phyloP scores from a whole-genome alignment of 2,797 vertebrate species.

The Iguana delicatissima region DNA sequence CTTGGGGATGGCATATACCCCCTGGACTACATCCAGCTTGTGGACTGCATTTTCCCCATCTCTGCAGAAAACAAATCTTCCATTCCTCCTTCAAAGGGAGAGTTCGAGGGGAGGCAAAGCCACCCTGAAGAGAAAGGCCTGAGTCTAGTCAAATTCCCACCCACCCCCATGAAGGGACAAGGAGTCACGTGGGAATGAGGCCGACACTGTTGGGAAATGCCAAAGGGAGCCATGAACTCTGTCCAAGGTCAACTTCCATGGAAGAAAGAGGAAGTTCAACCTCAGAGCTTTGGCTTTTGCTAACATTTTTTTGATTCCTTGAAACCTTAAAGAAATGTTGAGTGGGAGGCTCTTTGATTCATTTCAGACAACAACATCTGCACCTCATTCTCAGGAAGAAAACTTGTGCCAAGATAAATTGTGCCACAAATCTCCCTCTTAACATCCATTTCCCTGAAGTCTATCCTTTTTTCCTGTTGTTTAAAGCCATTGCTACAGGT shows the following conservation, averaged over 20 bases:
- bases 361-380: neutral
- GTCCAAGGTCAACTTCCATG: neutral
- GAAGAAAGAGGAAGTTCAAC: neutral
- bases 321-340: accelerated
- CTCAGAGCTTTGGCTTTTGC: neutral
- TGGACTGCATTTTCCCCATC: too few species aligned
- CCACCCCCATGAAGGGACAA: too few species aligned
- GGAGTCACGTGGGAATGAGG: neutral
- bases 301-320: accelerated
- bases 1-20: too few species aligned
- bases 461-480: neutral
- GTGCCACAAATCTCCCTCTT: accelerated
- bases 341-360: neutral
- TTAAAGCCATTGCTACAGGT: neutral
- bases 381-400: neutral
- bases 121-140: too few species aligned
- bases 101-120: neutral
- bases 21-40: too few species aligned
- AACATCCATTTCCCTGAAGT: accelerated
- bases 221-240: neutral
- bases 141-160: neutral
- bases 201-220: neutral
- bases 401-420: neutral
- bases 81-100: neutral
- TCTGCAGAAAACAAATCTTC: too few species aligned